Conservation (phyloP, 2,888 invertebrate genomes). For the Chrysolina oricalcia region DNA sequence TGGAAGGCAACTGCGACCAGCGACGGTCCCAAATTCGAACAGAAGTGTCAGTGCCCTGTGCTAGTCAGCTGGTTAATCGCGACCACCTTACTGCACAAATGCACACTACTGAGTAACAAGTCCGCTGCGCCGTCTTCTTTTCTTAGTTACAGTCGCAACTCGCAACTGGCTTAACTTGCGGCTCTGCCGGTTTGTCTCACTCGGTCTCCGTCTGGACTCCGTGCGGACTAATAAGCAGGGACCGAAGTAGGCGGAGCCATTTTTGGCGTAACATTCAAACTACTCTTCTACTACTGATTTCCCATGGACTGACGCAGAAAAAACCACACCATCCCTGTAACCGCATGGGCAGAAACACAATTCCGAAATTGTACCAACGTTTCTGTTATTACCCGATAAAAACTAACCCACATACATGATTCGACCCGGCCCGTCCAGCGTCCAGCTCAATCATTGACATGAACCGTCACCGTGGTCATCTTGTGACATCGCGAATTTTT, state of each 20-base stretch:
- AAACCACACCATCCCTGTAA: not conserved
- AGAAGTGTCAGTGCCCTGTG: conserved; percentile 52
- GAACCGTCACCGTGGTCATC: too few relatives aligned
- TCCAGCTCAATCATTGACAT: too few relatives aligned
- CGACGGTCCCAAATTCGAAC: conserved; percentile 32
- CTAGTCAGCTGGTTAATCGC: conserved; percentile 52
- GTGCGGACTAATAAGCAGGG: not conserved
- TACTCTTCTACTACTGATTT: not conserved
- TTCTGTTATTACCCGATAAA: not conserved
- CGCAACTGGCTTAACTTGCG: conserved; percentile 44
- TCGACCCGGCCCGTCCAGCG: too few relatives aligned
- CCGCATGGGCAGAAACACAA: not conserved
- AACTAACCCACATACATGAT: not conserved
- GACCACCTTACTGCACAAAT: conserved; percentile 55
- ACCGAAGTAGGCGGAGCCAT: conserved; percentile 12
- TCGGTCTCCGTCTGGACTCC: not conserved
- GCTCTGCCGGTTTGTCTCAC: conserved; percentile 35
- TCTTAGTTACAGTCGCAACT: conserved; percentile 43
- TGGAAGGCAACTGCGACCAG: conserved; percentile 25
- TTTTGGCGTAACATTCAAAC: conserved; percentile 24
- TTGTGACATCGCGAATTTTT: not conserved
- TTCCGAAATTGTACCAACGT: not conserved
- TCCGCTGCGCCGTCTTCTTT: conserved; percentile 40
- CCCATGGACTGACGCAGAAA: not conserved
- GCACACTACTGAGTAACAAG: conserved; percentile 54